Evolutionary conservation across 2,113 vertebrate species (phyloP).

Genomic region (Sinocyclocheilus grahami): DNA sequence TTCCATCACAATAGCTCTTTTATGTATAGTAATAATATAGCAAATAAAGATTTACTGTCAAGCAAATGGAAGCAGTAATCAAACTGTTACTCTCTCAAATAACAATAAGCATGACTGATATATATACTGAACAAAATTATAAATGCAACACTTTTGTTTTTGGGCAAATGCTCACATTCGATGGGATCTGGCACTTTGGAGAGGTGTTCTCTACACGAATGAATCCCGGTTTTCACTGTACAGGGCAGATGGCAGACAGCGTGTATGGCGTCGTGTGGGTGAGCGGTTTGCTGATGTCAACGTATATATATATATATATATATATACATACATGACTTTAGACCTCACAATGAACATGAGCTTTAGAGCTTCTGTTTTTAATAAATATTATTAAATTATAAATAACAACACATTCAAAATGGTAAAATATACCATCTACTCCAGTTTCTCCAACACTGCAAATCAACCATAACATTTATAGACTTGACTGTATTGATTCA

Average conservation of each 20-base stretch:
- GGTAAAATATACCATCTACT: background rate
- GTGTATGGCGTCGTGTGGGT: too few relatives aligned
- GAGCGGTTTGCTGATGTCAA: too few relatives aligned
- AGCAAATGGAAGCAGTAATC: background rate
- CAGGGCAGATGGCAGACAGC: too few relatives aligned
- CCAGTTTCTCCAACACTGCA: background rate
- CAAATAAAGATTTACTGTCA: background rate
- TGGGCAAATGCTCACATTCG: too few relatives aligned
- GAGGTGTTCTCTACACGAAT: too few relatives aligned
- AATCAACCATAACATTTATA: background rate
- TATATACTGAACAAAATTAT: too few relatives aligned
- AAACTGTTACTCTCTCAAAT: too few relatives aligned
- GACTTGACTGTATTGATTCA: background rate
- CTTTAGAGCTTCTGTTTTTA: background rate
- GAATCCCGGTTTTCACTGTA: too few relatives aligned
- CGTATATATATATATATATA: too few relatives aligned
- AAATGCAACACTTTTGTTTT: too few relatives aligned
- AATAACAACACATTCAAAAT: background rate
- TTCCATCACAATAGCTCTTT: background rate
- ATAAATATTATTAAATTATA: background rate
- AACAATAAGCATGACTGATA: background rate
- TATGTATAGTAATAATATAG: background rate
- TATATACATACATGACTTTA: background rate
- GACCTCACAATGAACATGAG: background rate
- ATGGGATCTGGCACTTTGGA: too few relatives aligned